Evolutionary conservation across 2,888 invertebrate species (phyloP).

Genomic region (Rotaria sp.): DNA sequence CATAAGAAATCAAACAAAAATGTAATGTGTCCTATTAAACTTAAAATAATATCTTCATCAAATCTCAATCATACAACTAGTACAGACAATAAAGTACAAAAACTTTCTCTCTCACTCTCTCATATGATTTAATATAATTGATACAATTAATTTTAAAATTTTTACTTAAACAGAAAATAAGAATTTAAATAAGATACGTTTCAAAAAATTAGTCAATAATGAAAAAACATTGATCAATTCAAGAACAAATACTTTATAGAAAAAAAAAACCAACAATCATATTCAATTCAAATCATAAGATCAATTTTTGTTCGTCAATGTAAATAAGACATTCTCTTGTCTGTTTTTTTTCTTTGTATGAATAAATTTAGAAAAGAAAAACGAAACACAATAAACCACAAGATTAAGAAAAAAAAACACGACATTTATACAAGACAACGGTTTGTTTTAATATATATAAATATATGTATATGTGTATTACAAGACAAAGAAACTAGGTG

Average conservation of each 20-base stretch:
- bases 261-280: not conserved
- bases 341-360: slow-evolving; percentile 9
- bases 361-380: slow-evolving; percentile 17
- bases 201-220: too few relatives aligned
- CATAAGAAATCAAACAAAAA: too few relatives aligned
- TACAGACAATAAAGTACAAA: too few relatives aligned
- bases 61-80: too few relatives aligned
- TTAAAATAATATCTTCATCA: too few relatives aligned
- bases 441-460: not conserved
- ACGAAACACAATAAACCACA: not conserved
- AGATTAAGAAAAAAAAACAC: not conserved
- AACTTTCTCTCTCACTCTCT: too few relatives aligned
- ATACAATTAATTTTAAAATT: too few relatives aligned
- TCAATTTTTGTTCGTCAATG: not conserved
- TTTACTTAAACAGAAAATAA: too few relatives aligned
- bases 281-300: not conserved
- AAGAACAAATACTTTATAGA: not conserved
- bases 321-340: not conserved
- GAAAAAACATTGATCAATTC: not conserved
- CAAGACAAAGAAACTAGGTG: not conserved
- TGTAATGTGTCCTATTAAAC: too few relatives aligned
- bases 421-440: slow-evolving; percentile 14
- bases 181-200: too few relatives aligned
- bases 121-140: too few relatives aligned
- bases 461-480: not conserved